Evolutionary conservation across 2,113 vertebrate genomes (phyloP), one percentile per base, ranked within the genome.

Genomic region (Ophthalmolycus amberensis): DNA sequence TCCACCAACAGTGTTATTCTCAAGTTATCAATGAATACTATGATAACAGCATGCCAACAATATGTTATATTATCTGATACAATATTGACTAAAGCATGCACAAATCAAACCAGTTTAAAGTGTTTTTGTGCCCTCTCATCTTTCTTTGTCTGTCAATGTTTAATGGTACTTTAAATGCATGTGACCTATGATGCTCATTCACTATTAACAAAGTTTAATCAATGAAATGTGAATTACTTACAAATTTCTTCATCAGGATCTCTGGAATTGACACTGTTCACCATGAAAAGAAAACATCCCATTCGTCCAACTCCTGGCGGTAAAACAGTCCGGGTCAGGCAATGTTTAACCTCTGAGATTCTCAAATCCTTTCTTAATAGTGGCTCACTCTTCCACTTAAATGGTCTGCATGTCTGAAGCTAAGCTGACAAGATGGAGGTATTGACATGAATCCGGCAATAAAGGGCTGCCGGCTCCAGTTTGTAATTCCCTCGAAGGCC

Each of bases 351-450:
- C 88, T 85, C 72, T 50, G 34, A 68, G 75, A 67, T 87, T 83
- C 65, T 81, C 44, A 90, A 91, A 92, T 91, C 86, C 83, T 69
- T 75, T 62, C 75, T 84, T 86, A 90, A 87, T 82, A 64, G 82
- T 65, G 83, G 46, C 79, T 89, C 80, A 70, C 71, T 90, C 86
- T 87, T 83, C 76, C 86, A 84, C 86, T 86, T 89, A 85, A 86
- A 80, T 83, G 77, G 70, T 84, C 78, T 84, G 77, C 79, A 88
- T 79, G 77, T 86, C 87, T 88, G 77, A 82, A 83, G 87, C 77
- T 88, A 90, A 92, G 83, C 89, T 88, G 90, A 93, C 92, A 90
- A 72, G 84, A 88, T 71, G 75, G 82, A 90, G 75, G 76, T 86
- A 83, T 84, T 89, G 89, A 89, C 85, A 85, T 83, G 83, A 89